These are phyloP conservation scores for Plagiodera versicolora DNA, from an alignment of 2,888 invertebrate species.

Conservation along the genomic window DNA sequence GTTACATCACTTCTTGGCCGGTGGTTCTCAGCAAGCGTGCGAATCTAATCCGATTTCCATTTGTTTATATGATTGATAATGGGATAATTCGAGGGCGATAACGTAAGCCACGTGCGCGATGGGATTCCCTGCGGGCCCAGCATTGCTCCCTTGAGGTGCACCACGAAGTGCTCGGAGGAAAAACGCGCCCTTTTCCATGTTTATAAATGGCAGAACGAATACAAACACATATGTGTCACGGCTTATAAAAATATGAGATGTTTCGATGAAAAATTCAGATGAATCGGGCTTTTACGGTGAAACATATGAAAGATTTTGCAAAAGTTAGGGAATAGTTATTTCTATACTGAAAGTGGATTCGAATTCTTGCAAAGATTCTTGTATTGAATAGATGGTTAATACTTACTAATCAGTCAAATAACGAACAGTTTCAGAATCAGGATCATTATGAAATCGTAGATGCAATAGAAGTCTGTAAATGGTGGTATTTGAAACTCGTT, in stretches of 20 bases:
- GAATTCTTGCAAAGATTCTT: too few relatives aligned
- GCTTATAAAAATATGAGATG: conserved; percentile 36
- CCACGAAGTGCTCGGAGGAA: conserved; percentile 21
- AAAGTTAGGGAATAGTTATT: too few relatives aligned
- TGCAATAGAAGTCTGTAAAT: too few relatives aligned
- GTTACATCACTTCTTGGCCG: conserved; percentile 27
- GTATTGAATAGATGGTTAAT: too few relatives aligned
- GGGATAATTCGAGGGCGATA: conserved; percentile 44
- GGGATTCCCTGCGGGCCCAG: conserved; percentile 30
- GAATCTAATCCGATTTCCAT: conserved; percentile 18
- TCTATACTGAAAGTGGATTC: too few relatives aligned
- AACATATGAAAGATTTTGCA: too few relatives aligned
- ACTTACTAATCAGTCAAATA: too few relatives aligned
- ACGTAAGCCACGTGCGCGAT: conserved; percentile 45
- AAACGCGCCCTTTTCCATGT: conserved; percentile 23
- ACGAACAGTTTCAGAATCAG: too few relatives aligned
- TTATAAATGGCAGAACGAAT: conserved; percentile 30
- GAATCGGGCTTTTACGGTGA: not conserved
- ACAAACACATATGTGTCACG: conserved; percentile 31
- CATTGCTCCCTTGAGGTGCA: conserved; percentile 36
- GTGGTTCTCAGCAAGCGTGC: conserved; percentile 19
- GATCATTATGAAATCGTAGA: too few relatives aligned
- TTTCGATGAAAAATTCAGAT: conserved; percentile 9
- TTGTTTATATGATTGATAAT: conserved; percentile 51
- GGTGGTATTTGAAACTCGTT: too few relatives aligned